Conservation (phyloP, 1,140 invertebrate genomes). For the Rhyzopertha dominica region DNA sequence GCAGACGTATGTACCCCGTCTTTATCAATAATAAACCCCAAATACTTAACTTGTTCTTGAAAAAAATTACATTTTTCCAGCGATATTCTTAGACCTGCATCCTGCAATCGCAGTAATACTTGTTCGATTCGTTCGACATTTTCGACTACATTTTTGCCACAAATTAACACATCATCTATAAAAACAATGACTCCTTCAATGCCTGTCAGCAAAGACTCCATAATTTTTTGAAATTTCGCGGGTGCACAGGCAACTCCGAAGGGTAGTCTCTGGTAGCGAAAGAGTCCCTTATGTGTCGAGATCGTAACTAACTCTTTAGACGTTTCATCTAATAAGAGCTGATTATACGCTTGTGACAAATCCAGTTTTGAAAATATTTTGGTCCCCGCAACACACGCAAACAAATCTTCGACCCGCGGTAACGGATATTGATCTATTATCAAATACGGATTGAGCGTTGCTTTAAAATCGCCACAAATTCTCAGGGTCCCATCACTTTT, state of each 20-base stretch:
- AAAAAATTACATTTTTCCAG: slow-evolving; percentile 13
- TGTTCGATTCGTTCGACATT: slow-evolving; percentile 5
- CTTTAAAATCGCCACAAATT: slow-evolving; percentile 42
- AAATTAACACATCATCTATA: slow-evolving; percentile 13
- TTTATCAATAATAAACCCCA: slow-evolving; percentile 36
- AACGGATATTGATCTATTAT: slow-evolving; percentile 36
- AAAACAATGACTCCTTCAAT: too few relatives aligned
- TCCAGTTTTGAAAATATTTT: slow-evolving; percentile 38
- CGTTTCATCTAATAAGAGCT: slow-evolving; percentile 34
- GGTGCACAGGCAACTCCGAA: too few relatives aligned
- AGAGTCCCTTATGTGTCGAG: slow-evolving; percentile 27
- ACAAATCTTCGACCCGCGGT: slow-evolving; percentile 37
- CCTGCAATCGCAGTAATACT: slow-evolving; percentile 9
- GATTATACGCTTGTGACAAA: slow-evolving; percentile 36
- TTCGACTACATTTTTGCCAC: slow-evolving; percentile 8
- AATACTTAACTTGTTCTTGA: too few relatives aligned
- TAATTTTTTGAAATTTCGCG: slow-evolving; percentile 4
- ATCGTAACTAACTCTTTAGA: slow-evolving; percentile 28
- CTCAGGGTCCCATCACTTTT: slow-evolving; percentile 12
- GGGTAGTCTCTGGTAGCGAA: slow-evolving; percentile 16
- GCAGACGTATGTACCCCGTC: slow-evolving; percentile 33
- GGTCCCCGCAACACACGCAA: slow-evolving; percentile 26
- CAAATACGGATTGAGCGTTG: slow-evolving; percentile 43
- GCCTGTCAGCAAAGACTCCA: slow-evolving; percentile 6
- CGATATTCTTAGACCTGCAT: slow-evolving; percentile 10